Percentiles rank a stretch among this genome's conserved stretches.
Evolutionary conservation across 92 coral and sea anemone species (phyloP).

Genomic region (Heteractis magnifica): DNA sequence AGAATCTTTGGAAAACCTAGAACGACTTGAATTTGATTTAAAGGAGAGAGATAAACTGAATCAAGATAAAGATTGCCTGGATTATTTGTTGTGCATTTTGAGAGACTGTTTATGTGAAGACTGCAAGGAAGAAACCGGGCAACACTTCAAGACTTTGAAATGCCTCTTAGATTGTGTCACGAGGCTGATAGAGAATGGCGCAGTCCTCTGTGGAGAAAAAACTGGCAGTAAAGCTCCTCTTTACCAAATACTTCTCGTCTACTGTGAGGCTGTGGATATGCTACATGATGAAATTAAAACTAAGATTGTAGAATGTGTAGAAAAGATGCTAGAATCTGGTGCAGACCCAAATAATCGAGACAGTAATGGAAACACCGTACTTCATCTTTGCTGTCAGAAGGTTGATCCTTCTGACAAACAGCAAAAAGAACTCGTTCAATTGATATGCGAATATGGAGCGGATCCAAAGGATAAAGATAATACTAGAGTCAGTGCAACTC

Average conservation of each 20-base stretch:
- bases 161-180: neutral
- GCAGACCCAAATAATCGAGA: constrained; percentile 26
- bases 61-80: constrained; percentile 9
- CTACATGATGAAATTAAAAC: neutral
- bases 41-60: neutral
- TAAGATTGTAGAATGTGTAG: neutral
- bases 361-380: neutral
- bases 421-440: constrained; percentile 5
- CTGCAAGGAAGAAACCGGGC: neutral
- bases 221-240: neutral
- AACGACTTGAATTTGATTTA: neutral
- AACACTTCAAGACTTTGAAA: neutral
- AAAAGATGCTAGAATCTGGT: constrained; percentile 6
- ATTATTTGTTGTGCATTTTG: constrained; percentile 2
- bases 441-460: constrained; percentile 47
- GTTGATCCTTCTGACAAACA: neutral
- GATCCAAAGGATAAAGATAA: constrained; percentile 35
- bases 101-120: neutral
- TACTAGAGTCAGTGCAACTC: constrained; percentile 27
- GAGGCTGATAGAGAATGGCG: neutral
- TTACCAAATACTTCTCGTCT: neutral
- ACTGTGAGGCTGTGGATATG: neutral
- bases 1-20: neutral
- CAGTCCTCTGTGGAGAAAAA: neutral
- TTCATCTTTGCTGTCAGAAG: constrained; percentile 16